Conservation (phyloP, 2,797 vertebrate species). For the Acipenser transmontanus region DNA sequence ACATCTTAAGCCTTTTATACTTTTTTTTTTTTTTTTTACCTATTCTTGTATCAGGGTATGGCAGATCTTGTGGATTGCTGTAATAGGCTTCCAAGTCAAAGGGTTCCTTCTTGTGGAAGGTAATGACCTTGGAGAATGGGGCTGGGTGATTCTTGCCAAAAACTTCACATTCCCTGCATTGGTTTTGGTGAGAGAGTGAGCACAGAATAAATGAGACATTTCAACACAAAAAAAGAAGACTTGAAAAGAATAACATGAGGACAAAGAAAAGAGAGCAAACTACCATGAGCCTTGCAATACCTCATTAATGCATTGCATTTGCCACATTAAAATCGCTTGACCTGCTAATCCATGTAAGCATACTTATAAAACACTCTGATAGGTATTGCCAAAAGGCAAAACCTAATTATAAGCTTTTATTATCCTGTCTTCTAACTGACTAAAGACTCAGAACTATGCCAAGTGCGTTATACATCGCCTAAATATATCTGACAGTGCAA, state of each 20-base stretch:
- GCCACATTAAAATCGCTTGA: not conserved
- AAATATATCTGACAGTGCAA: too few relatives aligned
- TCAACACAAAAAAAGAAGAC: not conserved
- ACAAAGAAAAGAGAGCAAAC: too few relatives aligned
- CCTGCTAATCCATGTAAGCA: not conserved
- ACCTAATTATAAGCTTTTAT: not conserved
- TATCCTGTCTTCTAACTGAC: not conserved
- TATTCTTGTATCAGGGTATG: conserved; percentile 68
- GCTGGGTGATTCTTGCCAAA: conserved; percentile 65
- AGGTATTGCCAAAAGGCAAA: not conserved
- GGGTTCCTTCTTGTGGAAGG: conserved; percentile 69
- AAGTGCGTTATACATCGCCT: not conserved
- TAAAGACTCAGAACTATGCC: not conserved
- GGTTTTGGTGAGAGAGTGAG: too few relatives aligned
- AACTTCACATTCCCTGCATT: conserved; percentile 64
- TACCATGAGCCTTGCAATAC: not conserved
- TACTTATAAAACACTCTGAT: not conserved
- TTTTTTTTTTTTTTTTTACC: conserved; percentile 38
- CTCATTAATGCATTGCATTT: not conserved
- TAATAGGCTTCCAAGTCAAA: conserved; percentile 68
- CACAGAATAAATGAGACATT: not conserved
- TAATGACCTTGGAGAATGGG: conserved; percentile 70
- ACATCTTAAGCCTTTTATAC: too few relatives aligned
- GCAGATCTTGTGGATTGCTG: conserved; percentile 58
- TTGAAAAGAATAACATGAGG: too few relatives aligned